Base-by-base conservation (phyloP, 2,797 vertebrate genomes). In the Decapterus maruadsi region DNA sequence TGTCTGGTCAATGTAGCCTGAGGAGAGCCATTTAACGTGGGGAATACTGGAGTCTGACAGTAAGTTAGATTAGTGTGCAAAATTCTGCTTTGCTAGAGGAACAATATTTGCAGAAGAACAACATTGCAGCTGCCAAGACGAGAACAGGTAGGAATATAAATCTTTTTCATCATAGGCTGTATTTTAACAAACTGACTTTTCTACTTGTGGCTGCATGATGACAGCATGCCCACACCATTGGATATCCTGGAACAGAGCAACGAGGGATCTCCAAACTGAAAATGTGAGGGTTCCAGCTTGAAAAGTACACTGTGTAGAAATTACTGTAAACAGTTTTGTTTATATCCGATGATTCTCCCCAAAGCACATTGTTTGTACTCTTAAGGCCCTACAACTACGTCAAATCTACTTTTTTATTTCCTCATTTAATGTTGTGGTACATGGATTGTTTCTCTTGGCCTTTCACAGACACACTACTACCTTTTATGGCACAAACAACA, bases 171-270 rank as follows among this genome's bases (percentile, higher is more conserved):
- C 31, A 17, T 45, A 6, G 11, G 13, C 17, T 46, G 19, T 29
- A 59, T 1, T 38, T 26, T 45, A n/a, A 79, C 13, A 61, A 38
- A 61, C 50, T 46, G 46, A 51, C 59, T 60, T 74, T 59, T 66
- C 46, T 40, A 26, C 12, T 26, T 34, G n/a, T 5, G 19, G 31
- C 55, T 61, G 40, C 43, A 56, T 59, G 34, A 31, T 19, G 62
- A 56, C 51, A 67, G 16, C 17, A 19, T 62, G 43, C 62, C 48
- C 50, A 48, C 13, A 40, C 46, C 17, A 50, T n/a, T 60, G 67
- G 3, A 48, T 63, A 64, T 55, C 54, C 60, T 20, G 61, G 46
- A 8, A 46, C 0, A 50, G 45, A 54, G 43, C 38, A 59, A 55
- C 38, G 53, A 40, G 14, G 43, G 34, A 53, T 45, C 19, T 29